phyloP scores from a whole-genome alignment of 2,113 vertebrate species.

The Syngnathus floridae region DNA sequence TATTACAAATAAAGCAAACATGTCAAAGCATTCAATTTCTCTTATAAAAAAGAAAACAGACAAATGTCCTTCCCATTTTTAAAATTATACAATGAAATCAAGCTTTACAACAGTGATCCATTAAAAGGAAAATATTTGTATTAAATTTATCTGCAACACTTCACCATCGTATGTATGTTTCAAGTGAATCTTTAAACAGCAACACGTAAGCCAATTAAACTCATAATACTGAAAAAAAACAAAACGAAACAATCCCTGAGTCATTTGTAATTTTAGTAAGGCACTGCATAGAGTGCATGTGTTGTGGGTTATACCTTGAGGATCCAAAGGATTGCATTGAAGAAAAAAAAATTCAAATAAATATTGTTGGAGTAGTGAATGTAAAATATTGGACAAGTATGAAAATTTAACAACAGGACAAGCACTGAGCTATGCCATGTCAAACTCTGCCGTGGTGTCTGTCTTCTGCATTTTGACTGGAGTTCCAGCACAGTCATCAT shows the following conservation, averaged over 20 bases:
- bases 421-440: slow-evolving; percentile 39
- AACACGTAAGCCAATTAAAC: neutral
- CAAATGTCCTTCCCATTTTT: neutral
- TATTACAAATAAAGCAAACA: slow-evolving; percentile 31
- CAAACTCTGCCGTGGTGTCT: slow-evolving; percentile 43
- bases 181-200: neutral
- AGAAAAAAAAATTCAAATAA: neutral
- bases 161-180: neutral
- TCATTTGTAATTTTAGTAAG: neutral
- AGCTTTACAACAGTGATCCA: neutral
- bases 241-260: slow-evolving; percentile 5
- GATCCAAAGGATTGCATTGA: neutral
- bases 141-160: neutral
- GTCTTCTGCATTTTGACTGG: slow-evolving; percentile 78
- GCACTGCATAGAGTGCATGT: neutral
- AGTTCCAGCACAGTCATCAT: slow-evolving; percentile 66
- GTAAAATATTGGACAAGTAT: neutral
- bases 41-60: slow-evolving; percentile 1
- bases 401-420: neutral
- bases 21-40: slow-evolving; percentile 21
- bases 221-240: neutral
- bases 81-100: neutral
- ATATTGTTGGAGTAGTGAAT: neutral
- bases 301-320: neutral
- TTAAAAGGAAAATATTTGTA: neutral